Evolutionary conservation across 2,797 vertebrate genomes (phyloP).

Genomic region (Prunella strophiata): DNA sequence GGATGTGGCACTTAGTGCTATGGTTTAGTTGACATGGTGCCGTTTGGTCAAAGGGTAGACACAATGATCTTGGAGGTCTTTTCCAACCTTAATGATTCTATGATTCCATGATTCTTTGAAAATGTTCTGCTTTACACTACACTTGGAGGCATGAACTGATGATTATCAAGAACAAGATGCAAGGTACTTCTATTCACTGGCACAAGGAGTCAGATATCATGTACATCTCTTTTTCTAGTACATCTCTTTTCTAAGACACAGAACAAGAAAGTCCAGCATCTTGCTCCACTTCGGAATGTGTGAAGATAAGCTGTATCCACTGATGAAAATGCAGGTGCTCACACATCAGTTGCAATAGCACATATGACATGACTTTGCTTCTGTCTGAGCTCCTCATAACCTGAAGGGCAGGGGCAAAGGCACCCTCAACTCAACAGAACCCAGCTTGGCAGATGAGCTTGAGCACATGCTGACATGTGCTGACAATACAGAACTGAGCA

Average conservation of each 20-base stretch:
- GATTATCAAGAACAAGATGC: background rate
- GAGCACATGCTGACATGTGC: accelerated
- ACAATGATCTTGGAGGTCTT: background rate
- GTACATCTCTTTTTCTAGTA: background rate
- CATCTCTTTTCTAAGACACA: background rate
- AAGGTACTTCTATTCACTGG: background rate
- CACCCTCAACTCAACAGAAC: background rate
- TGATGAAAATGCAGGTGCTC: background rate
- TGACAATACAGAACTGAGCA: background rate
- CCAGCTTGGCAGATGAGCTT: background rate
- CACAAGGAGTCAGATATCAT: background rate
- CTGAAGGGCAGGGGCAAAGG: background rate
- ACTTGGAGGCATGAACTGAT: background rate
- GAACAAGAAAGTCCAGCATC: background rate
- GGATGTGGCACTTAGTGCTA: background rate
- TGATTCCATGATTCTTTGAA: background rate
- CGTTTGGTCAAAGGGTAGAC: background rate
- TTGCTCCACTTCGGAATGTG: background rate
- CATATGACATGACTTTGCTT: accelerated
- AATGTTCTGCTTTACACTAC: background rate
- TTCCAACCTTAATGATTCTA: background rate
- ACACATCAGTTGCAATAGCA: background rate
- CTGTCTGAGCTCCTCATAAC: background rate
- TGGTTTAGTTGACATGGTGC: background rate
- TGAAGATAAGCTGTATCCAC: background rate